Percentiles rank a stretch among this genome's conserved stretches.
These are phyloP conservation scores for Osmoderma eremita DNA, from an alignment of 2,888 invertebrate genomes.

Conservation along the genomic window DNA sequence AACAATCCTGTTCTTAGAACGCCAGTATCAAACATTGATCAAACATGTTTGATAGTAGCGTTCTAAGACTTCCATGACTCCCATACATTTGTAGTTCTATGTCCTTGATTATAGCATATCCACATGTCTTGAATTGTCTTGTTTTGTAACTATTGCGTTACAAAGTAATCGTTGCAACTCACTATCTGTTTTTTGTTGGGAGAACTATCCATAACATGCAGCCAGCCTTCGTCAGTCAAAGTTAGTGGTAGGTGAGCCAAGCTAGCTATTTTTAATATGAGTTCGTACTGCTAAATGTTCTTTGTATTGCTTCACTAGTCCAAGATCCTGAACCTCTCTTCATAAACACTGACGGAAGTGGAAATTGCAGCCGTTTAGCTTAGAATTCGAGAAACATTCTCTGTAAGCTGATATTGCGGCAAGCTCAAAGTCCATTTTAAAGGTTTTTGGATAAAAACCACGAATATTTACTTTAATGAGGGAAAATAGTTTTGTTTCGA, in stretches of 20 bases:
- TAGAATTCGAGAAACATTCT: neutral
- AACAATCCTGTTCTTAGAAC: too few species aligned
- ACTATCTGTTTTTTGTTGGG: neutral
- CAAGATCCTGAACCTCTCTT: neutral
- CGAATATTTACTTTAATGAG: too few species aligned
- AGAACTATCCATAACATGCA: neutral
- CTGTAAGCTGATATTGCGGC: neutral
- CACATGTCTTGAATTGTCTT: too few species aligned
- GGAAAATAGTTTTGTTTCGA: too few species aligned
- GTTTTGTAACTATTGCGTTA: conserved; percentile 2
- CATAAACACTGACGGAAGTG: neutral
- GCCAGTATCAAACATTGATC: too few species aligned
- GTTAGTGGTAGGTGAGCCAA: neutral
- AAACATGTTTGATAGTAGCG: too few species aligned
- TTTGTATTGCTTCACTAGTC: neutral
- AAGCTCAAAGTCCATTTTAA: too few species aligned
- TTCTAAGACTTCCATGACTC: too few species aligned
- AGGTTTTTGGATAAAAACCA: too few species aligned
- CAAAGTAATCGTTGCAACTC: neutral
- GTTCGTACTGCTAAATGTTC: neutral
- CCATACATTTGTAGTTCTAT: conserved; percentile 4
- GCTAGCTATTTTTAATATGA: conserved; percentile 1
- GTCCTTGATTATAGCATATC: neutral
- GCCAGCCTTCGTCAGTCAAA: conserved; percentile 4
- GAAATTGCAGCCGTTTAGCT: neutral